These are phyloP conservation scores for Limanda limanda DNA, from an alignment of 2,113 vertebrate genomes.

Conservation along the genomic window DNA sequence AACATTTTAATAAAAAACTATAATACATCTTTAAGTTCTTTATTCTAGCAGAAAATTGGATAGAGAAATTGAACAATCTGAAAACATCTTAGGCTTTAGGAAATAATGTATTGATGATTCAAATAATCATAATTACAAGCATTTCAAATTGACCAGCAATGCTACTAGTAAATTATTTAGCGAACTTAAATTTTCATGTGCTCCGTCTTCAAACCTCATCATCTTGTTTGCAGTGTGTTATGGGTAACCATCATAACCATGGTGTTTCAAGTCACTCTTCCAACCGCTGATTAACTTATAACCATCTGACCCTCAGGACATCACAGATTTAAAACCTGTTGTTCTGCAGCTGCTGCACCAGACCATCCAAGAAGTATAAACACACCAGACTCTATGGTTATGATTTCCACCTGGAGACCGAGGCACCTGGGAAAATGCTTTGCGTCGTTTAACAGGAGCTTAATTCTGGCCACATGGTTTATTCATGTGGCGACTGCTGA, in stretches of 20 bases:
- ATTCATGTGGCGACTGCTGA: conserved; percentile 82
- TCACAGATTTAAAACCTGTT: conserved; percentile 10
- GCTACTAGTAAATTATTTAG: no score
- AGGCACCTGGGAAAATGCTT: conserved; percentile 75
- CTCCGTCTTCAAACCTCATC: neutral
- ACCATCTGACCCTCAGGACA: conserved; percentile 8
- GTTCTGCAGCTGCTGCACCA: neutral
- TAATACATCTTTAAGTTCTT: neutral
- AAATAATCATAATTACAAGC: no score
- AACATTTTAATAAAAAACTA: no score
- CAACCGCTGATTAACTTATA: conserved; percentile 3
- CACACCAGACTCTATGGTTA: conserved; percentile 32
- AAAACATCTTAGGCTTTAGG: neutral
- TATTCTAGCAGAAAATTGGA: neutral
- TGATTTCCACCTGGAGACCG: conserved; percentile 57
- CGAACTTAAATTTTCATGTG: no score
- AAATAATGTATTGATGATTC: neutral
- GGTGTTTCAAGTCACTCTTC: neutral
- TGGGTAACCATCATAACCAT: neutral
- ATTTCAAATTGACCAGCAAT: no score
- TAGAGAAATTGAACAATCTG: neutral
- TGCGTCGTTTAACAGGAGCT: conserved; percentile 81
- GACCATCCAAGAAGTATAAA: conserved; percentile 18
- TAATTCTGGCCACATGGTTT: conserved; percentile 84
- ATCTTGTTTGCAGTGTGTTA: neutral